Conservation (phyloP, 2,797 vertebrate genomes). For the Alca torda region DNA sequence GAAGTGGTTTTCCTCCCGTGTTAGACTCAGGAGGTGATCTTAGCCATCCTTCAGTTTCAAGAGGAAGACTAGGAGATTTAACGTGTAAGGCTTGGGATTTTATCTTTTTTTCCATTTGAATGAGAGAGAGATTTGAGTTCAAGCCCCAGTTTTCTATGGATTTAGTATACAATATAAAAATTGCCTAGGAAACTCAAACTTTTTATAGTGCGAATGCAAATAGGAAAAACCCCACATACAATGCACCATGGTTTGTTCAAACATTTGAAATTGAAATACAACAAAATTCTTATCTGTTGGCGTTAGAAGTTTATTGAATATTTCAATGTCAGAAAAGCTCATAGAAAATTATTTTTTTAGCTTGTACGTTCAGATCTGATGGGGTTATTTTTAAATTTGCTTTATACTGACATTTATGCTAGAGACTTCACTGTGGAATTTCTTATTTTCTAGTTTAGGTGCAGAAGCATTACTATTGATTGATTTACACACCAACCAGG, state of each 20-base stretch:
- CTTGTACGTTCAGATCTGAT: background rate
- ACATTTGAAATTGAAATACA: background rate
- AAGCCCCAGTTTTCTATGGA: background rate
- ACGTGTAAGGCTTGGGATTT: background rate
- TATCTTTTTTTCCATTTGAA: background rate
- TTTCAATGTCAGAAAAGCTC: background rate
- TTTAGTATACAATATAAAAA: background rate
- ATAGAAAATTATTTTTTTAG: background rate
- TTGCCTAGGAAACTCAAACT: background rate
- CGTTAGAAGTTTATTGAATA: background rate
- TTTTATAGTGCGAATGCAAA: background rate
- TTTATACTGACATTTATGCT: background rate
- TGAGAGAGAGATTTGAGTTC: background rate
- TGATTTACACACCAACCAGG: background rate
- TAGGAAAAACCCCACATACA: background rate
- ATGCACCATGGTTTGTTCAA: background rate
- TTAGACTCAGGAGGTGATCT: background rate
- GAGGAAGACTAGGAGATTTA: background rate
- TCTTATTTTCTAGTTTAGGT: background rate
- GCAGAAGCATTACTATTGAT: background rate
- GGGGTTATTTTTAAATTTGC: background rate
- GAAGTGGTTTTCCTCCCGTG: background rate
- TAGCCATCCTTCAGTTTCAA: background rate
- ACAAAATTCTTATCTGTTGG: background rate
- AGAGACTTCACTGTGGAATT: background rate